phyloP scores from a whole-genome alignment of 2,797 vertebrate species.

The Takifugu ocellatus region DNA sequence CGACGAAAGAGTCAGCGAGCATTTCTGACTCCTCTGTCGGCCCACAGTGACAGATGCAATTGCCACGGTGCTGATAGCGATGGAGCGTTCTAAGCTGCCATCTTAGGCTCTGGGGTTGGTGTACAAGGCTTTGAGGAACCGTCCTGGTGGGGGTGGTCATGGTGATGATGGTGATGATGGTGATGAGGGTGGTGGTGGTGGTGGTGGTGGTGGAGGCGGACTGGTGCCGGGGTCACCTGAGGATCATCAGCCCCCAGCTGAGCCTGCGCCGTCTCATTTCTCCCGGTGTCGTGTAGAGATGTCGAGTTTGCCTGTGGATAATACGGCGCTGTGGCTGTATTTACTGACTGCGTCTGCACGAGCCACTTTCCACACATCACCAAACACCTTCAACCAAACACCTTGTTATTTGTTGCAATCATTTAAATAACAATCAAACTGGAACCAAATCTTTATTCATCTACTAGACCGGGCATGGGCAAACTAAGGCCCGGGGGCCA shows the following conservation, averaged over 20 bases:
- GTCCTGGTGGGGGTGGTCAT: background rate
- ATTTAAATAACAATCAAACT: background rate
- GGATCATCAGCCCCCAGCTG: background rate
- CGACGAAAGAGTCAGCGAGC: too few relatives aligned
- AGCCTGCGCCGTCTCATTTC: background rate
- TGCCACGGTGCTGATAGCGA: background rate
- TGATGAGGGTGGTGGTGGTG: background rate
- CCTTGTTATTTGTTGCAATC: too few relatives aligned
- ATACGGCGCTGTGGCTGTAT: background rate
- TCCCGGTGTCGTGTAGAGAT: conserved; percentile 13
- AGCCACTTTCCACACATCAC: background rate
- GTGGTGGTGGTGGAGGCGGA: background rate
- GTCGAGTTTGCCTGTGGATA: conserved; percentile 35
- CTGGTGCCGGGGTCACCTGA: background rate
- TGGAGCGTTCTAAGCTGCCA: too few relatives aligned
- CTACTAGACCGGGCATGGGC: too few relatives aligned
- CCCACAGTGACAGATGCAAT: too few relatives aligned
- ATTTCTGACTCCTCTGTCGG: too few relatives aligned
- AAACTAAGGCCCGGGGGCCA: too few relatives aligned
- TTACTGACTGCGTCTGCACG: background rate
- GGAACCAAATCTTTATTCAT: too few relatives aligned
- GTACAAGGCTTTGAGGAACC: background rate
- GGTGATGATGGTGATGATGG: background rate
- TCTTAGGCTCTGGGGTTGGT: background rate
- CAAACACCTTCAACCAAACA: too few relatives aligned